Percentiles rank a stretch among this genome's conserved stretches.
Conservation (phyloP, 2,888 invertebrate genomes). For the Xestoiulus laeticollis region DNA sequence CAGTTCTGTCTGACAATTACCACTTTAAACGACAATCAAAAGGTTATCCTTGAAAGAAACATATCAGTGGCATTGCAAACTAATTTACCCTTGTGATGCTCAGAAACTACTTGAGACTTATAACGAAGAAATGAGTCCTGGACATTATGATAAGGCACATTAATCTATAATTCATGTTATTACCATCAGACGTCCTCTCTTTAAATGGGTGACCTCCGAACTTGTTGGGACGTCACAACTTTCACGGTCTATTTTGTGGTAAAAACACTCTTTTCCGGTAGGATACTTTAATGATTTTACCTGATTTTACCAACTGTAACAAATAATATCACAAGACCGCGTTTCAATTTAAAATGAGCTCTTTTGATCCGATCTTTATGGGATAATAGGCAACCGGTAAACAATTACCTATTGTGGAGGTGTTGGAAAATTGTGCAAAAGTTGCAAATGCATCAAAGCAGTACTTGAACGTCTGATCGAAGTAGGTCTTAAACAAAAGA, state of each 20-base stretch:
- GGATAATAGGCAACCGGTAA: slow-evolving; percentile 21
- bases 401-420: slow-evolving; percentile 40
- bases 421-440: slow-evolving; percentile 14
- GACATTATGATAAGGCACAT: background rate
- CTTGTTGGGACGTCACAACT: background rate
- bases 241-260: background rate
- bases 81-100: background rate
- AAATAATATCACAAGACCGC: background rate
- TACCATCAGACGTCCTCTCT: background rate
- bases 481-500: slow-evolving; percentile 18
- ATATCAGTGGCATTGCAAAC: no score
- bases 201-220: background rate
- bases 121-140: background rate
- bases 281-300: background rate
- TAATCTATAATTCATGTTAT: background rate
- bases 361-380: slow-evolving; percentile 39
- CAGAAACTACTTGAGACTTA: background rate
- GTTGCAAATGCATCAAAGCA: background rate
- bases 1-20: background rate
- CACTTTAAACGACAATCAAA: background rate
- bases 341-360: slow-evolving; percentile 2
- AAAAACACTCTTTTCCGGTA: background rate
- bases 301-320: background rate
- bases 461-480: background rate
- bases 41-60: background rate